Evolutionary conservation across 2,113 vertebrate genomes (phyloP).

Genomic region (Neotoma lepida): DNA sequence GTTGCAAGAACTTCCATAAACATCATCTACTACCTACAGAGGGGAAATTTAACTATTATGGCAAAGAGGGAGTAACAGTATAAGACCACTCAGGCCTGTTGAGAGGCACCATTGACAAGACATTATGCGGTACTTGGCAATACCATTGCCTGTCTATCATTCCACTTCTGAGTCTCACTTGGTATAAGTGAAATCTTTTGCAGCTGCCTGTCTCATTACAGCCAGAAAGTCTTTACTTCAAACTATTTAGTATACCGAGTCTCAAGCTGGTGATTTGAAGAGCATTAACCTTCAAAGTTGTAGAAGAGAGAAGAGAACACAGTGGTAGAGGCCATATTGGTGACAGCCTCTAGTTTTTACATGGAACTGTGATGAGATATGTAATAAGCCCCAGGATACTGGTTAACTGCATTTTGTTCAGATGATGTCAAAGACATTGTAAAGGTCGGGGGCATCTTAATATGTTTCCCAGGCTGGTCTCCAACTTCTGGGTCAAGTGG

Average conservation of each 20-base stretch:
- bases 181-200: neutral
- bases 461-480: neutral
- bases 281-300: neutral
- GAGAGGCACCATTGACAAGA: conserved; percentile 45
- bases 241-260: neutral
- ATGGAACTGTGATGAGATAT: neutral
- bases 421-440: neutral
- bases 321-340: neutral
- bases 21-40: conserved; percentile 51
- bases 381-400: neutral
- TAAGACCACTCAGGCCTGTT: conserved; percentile 22
- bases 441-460: neutral
- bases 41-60: conserved; percentile 56
- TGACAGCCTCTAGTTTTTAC: neutral
- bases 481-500: neutral
- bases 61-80: conserved; percentile 35
- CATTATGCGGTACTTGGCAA: neutral
- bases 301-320: conserved; percentile 14
- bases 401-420: conserved; percentile 10
- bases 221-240: conserved; percentile 19
- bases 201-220: conserved; percentile 27
- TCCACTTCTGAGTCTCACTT: neutral
- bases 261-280: conserved; percentile 4
- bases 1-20: conserved; percentile 42
- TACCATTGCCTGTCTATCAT: conserved; percentile 2